These are phyloP conservation scores for Catharus bicknelli DNA, from an alignment of 2,113 vertebrate species.

Conservation along the genomic window DNA sequence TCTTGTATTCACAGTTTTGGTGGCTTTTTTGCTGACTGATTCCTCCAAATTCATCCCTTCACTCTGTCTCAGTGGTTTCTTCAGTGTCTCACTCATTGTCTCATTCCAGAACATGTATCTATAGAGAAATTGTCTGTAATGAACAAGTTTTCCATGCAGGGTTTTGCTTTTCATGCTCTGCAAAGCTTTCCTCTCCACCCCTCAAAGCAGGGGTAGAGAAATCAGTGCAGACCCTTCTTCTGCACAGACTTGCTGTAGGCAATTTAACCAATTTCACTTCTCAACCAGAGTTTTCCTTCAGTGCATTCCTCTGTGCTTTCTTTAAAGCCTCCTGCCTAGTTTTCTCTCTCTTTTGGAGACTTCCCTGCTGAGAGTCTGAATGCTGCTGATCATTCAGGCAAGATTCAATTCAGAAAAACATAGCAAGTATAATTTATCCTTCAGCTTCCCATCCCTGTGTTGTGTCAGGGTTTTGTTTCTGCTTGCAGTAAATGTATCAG, in stretches of 20 bases:
- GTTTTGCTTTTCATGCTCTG: neutral
- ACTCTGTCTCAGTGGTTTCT: neutral
- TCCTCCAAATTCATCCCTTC: neutral
- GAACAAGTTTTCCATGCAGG: neutral
- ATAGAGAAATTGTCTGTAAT: neutral
- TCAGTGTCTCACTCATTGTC: neutral
- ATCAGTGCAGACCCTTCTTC: neutral
- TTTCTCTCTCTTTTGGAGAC: conserved; percentile 23
- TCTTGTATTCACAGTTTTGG: neutral
- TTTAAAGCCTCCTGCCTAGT: neutral
- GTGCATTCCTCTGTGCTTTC: neutral
- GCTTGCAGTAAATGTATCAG: neutral
- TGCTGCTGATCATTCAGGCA: conserved; percentile 36
- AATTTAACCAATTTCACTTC: conserved; percentile 47
- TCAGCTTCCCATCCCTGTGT: conserved; percentile 1
- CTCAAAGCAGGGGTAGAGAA: neutral
- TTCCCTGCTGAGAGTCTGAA: conserved; percentile 36
- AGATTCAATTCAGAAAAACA: conserved; percentile 42
- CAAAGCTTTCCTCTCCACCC: neutral
- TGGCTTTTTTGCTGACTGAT: neutral
- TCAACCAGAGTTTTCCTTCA: conserved; percentile 24
- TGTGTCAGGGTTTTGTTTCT: conserved; percentile 7
- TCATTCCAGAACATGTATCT: neutral
- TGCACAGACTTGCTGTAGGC: neutral
- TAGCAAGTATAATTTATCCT: conserved; percentile 47